Percentiles rank a stretch among this genome's conserved stretches.
Conservation (phyloP, 2,797 vertebrate species). For the Chiroxiphia lanceolata region DNA sequence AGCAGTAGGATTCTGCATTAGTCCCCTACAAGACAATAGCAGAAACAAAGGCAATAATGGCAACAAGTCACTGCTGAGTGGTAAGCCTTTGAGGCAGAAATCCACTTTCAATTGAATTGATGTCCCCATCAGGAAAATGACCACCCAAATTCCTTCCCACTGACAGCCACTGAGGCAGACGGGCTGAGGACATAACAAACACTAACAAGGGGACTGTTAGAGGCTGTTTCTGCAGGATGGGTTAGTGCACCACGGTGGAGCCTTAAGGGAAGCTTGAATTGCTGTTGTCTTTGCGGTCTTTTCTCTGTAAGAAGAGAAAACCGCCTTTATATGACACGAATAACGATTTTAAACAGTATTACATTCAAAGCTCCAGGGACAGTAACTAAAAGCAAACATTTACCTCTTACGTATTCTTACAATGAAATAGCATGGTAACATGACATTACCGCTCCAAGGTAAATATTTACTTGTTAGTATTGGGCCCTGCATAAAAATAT, state of each 20-base stretch:
- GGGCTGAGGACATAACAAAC: neutral
- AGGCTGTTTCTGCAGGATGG: neutral
- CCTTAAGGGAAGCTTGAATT: neutral
- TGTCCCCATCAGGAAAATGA: neutral
- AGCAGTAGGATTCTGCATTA: neutral
- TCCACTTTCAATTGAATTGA: neutral
- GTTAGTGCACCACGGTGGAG: neutral
- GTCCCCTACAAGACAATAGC: neutral
- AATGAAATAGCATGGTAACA: conserved; percentile 31
- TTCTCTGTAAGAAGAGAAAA: neutral
- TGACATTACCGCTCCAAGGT: conserved; percentile 19
- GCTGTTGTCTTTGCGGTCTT: neutral
- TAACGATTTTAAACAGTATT: conserved; percentile 15
- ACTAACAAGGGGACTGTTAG: neutral
- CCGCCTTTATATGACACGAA: neutral
- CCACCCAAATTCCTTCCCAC: neutral
- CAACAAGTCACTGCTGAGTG: neutral
- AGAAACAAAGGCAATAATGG: neutral
- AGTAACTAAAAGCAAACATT: conserved; percentile 45
- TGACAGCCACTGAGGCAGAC: neutral
- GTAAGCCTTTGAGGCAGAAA: neutral
- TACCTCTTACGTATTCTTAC: conserved; percentile 49
- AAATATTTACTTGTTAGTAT: conserved; percentile 65
- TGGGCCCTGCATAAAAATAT: conserved; percentile 54
- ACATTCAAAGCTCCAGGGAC: conserved; percentile 31